Base-by-base conservation (phyloP, 1,140 invertebrate species). In the Battus philenor region DNA sequence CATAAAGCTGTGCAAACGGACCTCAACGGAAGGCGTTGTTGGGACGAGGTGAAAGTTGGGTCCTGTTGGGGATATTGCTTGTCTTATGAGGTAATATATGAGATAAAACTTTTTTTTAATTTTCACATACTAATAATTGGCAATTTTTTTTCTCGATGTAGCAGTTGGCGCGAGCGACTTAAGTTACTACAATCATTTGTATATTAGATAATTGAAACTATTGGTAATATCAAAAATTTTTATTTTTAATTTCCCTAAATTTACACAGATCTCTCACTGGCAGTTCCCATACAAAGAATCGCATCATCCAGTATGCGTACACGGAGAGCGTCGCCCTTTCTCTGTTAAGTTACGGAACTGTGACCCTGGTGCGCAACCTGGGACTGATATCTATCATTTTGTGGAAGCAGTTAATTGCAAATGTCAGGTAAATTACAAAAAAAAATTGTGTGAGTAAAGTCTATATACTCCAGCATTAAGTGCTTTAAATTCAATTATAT, bases 1-100 rank as follows among this genome's bases (percentile, higher is more conserved):
- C 78, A 84, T 49, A 82, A 77, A 41, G 80, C 78, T 0, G 60
- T 88, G 12, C 89, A 92, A 64, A 87, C 87, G 0, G 91, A 93
- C 64, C 78, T 86, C 0, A 84, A 88, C 16, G 91, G 92, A 0
- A 85, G 89, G 27, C 79, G 87, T 11, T 94, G 93, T 62, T 92
- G 90, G 88, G 94, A 93, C 57, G 85, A 89, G 12, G 86, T 95
- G 2, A 90, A 89, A 16, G 92, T 94, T 1, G 88, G 89, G 77
- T 92, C 92, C 0, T 95, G 94, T 66, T 94, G 93, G 92, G 94
- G 94, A 41, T 88, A 93, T 17, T 96, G 94, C 54, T 90, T 94
- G 64, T 94, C 93, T 0, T 93, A 92, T 62, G 94, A 95, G 89
- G 79, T 83, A 54, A 43, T 12, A n/a, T n/a, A n/a, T n/a, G n/a